A percentile compares a stretch with the other conserved stretches of the same genome.
These are phyloP conservation scores for Myotis findleyi DNA, from an alignment of 2,797 vertebrate species.

Conservation along the genomic window DNA sequence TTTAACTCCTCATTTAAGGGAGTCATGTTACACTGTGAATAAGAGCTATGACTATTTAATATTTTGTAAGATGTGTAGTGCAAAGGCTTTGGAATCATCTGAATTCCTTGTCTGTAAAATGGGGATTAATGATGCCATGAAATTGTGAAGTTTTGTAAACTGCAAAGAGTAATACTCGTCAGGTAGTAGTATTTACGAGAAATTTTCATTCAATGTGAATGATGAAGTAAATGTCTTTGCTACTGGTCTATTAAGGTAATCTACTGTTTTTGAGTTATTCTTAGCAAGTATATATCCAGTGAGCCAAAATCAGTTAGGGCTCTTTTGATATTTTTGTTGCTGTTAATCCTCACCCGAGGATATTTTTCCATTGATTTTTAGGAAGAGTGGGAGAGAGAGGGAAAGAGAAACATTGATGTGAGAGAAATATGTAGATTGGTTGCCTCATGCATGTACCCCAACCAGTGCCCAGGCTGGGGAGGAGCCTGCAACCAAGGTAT, in stretches of 20 bases:
- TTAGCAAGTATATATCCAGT: background rate
- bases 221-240: background rate
- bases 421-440: too few species aligned
- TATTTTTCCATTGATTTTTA: too few species aligned
- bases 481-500: too few species aligned
- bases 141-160: background rate
- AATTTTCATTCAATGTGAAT: background rate
- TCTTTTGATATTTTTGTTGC: background rate
- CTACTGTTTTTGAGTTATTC: slow-evolving; percentile 27
- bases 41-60: background rate
- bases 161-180: background rate
- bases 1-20: background rate
- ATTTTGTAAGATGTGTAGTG: background rate
- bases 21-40: background rate
- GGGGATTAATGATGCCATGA: background rate
- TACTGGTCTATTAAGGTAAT: background rate
- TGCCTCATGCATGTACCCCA: too few species aligned
- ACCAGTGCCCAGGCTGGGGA: too few species aligned
- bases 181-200: background rate
- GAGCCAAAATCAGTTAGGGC: too few species aligned
- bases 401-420: too few species aligned
- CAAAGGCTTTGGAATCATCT: background rate
- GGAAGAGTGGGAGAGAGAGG: too few species aligned
- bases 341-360: too few species aligned
- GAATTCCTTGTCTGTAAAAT: background rate